Base-by-base conservation (phyloP, 2,797 vertebrate species). In the Chlorospingus flavigularis region DNA sequence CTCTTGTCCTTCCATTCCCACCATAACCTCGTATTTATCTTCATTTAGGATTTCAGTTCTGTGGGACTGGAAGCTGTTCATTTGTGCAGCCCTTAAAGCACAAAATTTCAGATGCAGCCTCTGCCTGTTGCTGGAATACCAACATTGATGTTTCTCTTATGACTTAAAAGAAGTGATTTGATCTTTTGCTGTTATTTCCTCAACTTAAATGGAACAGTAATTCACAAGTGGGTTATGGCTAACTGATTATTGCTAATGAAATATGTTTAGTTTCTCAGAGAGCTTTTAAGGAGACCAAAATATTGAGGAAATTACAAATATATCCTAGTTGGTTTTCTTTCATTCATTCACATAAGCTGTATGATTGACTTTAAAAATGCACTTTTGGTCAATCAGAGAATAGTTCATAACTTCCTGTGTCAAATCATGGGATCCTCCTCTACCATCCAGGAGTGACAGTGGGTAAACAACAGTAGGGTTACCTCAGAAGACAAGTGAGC, bases 341-440 rank as follows among this genome's bases (percentile, higher is more conserved):
- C 40, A 65, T 57, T 77, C 37, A 58, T 67, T 89, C 63, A 70
- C 8, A 26, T 50, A 15, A 25, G 20, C 58, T 76, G 2, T 42
- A 25, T 65, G 75, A 65, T 48, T 70, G 50, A 60, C 76, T 77
- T 85, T 0, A 51, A 74, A 85, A 79, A 50, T 17, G 45, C 35
- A 42, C 18, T 85, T 92, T 50, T 86, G n/a, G 16, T 82, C 8
- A 3, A 8, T 89, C 48, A 53, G 23, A 30, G 67, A 60, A 15
- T 4, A 33, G 33, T 37, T 42, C 54, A 15, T 88, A 26, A 97
- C 94, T 97, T 97, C 92, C 96, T 97, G 76, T 95, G 78, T 90
- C 92, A 95, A 90, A 82, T 87, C 51, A 51, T 94, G 87, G 91
- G 91, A 90, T 85, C 62, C 73, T 81, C 26, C 63, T 70, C 53